Conservation (phyloP, 2,888 invertebrate species). For the Drosophila infuscata region DNA sequence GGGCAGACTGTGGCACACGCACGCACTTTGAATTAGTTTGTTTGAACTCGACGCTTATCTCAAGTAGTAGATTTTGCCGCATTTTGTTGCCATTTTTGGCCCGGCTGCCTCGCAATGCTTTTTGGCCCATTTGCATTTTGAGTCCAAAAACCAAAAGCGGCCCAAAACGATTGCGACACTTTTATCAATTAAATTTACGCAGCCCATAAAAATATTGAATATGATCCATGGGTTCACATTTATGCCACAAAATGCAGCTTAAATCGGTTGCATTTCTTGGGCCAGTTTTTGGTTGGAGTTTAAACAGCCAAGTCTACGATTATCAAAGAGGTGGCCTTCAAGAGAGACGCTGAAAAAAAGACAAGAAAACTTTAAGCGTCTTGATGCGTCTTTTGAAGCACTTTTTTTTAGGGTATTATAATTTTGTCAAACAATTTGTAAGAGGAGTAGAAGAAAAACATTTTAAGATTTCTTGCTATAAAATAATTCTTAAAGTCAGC, state of each 20-base stretch:
- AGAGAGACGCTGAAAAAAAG: slow-evolving; percentile 4
- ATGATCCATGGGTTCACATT: slow-evolving; percentile 36
- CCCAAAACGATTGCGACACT: slow-evolving; percentile 42
- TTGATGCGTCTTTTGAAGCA: slow-evolving; percentile 25
- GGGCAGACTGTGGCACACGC: slow-evolving; percentile 31
- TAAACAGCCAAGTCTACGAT: slow-evolving; percentile 38
- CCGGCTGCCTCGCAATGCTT: slow-evolving; percentile 44
- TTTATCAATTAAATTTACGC: slow-evolving; percentile 81
- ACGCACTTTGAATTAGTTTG: slow-evolving; percentile 78
- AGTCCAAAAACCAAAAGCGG: slow-evolving; percentile 4
- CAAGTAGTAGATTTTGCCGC: slow-evolving; percentile 78
- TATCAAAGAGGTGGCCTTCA: slow-evolving; percentile 37
- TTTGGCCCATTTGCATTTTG: slow-evolving; percentile 52
- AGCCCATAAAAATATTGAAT: slow-evolving; percentile 54
- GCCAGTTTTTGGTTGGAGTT: slow-evolving; percentile 27
- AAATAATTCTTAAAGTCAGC: too few species aligned
- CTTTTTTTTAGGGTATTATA: neutral
- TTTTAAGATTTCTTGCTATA: too few species aligned
- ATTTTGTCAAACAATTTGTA: neutral
- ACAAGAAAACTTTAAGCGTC: slow-evolving; percentile 44
- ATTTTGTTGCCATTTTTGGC: slow-evolving; percentile 70
- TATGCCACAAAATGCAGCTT: slow-evolving; percentile 25
- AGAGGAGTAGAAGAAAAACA: neutral
- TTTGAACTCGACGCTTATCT: slow-evolving; percentile 80
- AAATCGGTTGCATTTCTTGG: slow-evolving; percentile 11